A percentile compares a stretch with the other conserved stretches of the same genome.
Conservation (phyloP, 2,797 vertebrate genomes). For the Gila robusta region DNA sequence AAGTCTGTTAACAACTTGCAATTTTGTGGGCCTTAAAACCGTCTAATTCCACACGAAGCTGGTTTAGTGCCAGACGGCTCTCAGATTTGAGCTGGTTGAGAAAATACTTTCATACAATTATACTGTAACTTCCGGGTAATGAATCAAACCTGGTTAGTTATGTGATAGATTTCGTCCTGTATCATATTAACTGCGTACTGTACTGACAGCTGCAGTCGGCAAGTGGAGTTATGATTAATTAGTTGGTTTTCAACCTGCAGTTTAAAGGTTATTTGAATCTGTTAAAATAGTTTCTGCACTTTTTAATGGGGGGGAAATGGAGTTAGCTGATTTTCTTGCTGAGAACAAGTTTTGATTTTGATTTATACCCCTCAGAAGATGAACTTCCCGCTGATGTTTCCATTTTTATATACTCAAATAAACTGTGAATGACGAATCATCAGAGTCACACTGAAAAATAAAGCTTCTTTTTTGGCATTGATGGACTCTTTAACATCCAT, state of each 20-base stretch:
- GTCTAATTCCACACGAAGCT: background rate
- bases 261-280: conserved; percentile 7
- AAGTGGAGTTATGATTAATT: conserved; percentile 1
- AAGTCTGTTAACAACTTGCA: background rate
- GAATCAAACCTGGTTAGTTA: background rate
- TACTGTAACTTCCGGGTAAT: conserved; percentile 13
- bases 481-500: background rate
- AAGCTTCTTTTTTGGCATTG: background rate
- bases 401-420: background rate
- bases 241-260: conserved; percentile 12
- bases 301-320: background rate
- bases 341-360: background rate
- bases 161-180: background rate
- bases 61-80: background rate
- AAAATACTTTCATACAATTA: conserved; percentile 18
- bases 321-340: background rate
- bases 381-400: background rate
- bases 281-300: background rate
- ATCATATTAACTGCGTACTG: background rate
- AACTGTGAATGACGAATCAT: background rate
- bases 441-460: background rate
- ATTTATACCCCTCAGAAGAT: background rate
- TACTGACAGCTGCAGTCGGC: conserved; percentile 7
- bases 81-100: background rate
- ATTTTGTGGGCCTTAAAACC: background rate